A percentile compares a stretch with the other conserved stretches of the same genome.
Conservation (phyloP, 2,888 invertebrate species). For the Taphrorychus bicolor region DNA sequence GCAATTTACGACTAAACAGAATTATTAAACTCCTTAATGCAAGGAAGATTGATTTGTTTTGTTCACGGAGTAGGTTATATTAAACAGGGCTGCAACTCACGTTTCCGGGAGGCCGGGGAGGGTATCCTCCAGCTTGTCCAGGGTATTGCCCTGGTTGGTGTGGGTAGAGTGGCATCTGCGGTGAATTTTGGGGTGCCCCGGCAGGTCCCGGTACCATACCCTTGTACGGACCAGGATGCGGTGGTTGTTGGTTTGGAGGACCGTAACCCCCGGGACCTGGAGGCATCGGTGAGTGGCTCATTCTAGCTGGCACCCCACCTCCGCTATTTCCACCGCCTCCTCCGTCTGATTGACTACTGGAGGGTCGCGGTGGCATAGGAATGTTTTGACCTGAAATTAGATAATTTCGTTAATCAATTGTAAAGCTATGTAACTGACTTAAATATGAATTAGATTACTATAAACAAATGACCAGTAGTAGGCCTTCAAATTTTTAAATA, state of each 20-base stretch:
- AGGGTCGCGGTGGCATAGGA: slow-evolving; percentile 95
- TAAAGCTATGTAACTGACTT: no score
- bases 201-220: slow-evolving; percentile 56
- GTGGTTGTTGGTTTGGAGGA: slow-evolving; percentile 41
- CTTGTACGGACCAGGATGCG: slow-evolving; percentile 61
- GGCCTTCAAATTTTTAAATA: background rate
- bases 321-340: slow-evolving; percentile 56
- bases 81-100: slow-evolving; percentile 58
- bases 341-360: slow-evolving; percentile 75
- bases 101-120: slow-evolving; percentile 58
- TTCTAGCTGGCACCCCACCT: slow-evolving; percentile 62
- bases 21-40: background rate
- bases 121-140: slow-evolving; percentile 61
- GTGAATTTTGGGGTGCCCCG: slow-evolving; percentile 45
- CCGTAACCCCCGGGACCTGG: slow-evolving; percentile 35
- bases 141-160: slow-evolving; percentile 64
- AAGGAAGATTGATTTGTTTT: slow-evolving; percentile 4
- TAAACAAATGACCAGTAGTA: background rate
- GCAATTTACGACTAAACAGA: slow-evolving; percentile 1
- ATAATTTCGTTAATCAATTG: no score
- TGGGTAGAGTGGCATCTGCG: slow-evolving; percentile 65
- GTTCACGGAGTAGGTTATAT: background rate
- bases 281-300: slow-evolving; percentile 76
- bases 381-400: slow-evolving; percentile 82
- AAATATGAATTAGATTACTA: slow-evolving; percentile 4